These are phyloP conservation scores for Cettia cetti DNA, from an alignment of 2,113 vertebrate genomes.

Conservation along the genomic window DNA sequence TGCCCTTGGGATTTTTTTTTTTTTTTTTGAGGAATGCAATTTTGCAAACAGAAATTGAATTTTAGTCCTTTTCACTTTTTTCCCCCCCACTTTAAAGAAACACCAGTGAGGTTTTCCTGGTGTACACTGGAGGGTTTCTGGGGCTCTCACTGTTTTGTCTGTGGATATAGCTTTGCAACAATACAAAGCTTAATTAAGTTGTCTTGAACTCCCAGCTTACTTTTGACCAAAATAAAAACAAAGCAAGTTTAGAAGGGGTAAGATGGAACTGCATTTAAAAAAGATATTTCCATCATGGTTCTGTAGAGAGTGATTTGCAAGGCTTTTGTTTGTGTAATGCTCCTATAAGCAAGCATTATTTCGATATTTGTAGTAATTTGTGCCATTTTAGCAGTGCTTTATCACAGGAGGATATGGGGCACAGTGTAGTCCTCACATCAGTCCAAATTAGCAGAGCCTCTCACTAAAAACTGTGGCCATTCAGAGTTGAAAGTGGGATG, in stretches of 20 bases:
- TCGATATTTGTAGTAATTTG: neutral
- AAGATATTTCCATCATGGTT: neutral
- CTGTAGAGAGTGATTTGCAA: neutral
- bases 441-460: neutral
- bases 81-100: neutral
- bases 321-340: neutral
- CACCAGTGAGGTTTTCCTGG: neutral
- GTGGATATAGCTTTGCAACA: neutral
- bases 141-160: neutral
- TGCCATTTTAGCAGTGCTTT: neutral
- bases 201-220: neutral
- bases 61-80: neutral
- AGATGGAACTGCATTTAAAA: neutral
- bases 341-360: neutral
- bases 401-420: no score
- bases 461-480: neutral
- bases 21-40: neutral
- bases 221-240: neutral
- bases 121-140: neutral
- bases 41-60: neutral
- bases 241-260: neutral
- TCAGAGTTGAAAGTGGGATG: neutral
- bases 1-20: neutral
- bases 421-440: neutral
- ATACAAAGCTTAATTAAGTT: neutral